Conservation (phyloP, 2,888 invertebrate species). For the Volucella zonaria region DNA sequence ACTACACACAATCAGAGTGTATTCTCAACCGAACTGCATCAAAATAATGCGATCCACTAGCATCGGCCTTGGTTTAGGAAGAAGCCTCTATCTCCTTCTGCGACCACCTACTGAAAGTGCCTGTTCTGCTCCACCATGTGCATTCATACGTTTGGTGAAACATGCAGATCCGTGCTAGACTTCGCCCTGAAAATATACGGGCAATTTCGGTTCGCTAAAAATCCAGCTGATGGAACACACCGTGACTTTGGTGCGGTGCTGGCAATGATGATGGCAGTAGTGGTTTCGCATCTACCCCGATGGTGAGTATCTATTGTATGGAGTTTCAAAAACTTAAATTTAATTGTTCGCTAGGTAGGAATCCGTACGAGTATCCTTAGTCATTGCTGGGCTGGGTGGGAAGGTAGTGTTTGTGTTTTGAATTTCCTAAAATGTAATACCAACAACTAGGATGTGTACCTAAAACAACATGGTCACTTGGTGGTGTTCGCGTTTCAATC, state of each 20-base stretch:
- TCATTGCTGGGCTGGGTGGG: background rate
- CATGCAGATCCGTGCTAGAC: conserved; percentile 38
- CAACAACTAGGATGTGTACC: background rate
- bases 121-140: conserved; percentile 24
- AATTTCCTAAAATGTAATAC: conserved; percentile 11
- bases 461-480: background rate
- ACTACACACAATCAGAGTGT: conserved; percentile 59
- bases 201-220: conserved; percentile 52
- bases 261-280: conserved; percentile 10
- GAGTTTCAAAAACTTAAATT: conserved; percentile 46
- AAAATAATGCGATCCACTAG: conserved; percentile 60
- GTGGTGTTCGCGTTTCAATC: conserved; percentile 11
- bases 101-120: background rate
- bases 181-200: conserved; percentile 36
- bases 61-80: conserved; percentile 22
- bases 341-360: conserved; percentile 16
- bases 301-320: conserved; percentile 6
- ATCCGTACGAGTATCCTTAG: background rate
- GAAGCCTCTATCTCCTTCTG: background rate
- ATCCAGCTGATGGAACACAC: conserved; percentile 45
- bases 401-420: conserved; percentile 1
- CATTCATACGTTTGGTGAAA: conserved; percentile 55
- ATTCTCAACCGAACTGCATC: conserved; percentile 64
- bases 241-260: conserved; percentile 13
- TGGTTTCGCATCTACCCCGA: conserved; percentile 19